These are phyloP conservation scores for Hyperopisus bebe DNA, from an alignment of 2,113 vertebrate species.

Conservation along the genomic window DNA sequence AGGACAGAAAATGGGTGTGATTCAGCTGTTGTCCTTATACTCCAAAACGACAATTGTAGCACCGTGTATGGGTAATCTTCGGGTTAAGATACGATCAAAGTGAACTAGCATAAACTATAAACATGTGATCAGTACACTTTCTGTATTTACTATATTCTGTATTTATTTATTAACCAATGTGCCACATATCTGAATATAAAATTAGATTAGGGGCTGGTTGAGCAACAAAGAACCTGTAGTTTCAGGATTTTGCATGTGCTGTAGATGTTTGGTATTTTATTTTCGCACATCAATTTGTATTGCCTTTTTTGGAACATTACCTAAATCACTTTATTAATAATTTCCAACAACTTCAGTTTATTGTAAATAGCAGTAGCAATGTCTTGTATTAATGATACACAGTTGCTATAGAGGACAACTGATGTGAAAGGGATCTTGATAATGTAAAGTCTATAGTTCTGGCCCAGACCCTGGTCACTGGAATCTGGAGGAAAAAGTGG, in stretches of 20 bases:
- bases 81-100: not conserved
- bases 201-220: not conserved
- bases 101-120: not conserved
- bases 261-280: not conserved
- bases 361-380: not conserved
- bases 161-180: not conserved
- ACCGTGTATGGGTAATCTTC: not conserved
- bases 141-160: not conserved
- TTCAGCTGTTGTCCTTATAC: not conserved
- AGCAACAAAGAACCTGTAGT: not conserved
- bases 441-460: not conserved
- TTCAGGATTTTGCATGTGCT: not conserved
- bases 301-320: not conserved
- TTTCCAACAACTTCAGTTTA: not conserved
- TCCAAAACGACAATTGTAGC: not conserved
- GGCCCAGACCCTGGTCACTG: not conserved
- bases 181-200: not conserved
- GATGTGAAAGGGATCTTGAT: not conserved
- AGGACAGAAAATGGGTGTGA: slow-evolving; percentile 10
- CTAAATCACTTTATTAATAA: not conserved
- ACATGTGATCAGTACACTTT: not conserved
- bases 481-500: not conserved
- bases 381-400: not conserved
- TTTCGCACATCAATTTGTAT: not conserved
- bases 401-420: not conserved